Base-by-base conservation (phyloP, 2,113 vertebrate species). In the Esox niger region DNA sequence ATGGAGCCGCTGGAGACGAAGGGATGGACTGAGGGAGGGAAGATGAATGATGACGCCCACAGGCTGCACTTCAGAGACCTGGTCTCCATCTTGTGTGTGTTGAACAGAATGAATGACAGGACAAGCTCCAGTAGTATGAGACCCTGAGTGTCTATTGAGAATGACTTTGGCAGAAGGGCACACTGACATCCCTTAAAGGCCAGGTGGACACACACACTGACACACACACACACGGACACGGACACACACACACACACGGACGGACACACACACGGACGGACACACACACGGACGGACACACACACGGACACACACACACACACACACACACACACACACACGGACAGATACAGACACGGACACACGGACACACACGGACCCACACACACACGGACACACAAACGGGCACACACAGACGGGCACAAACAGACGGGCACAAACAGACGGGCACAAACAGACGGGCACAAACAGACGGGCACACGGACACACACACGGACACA, bases 91-190 rank as follows among this genome's bases (percentile, higher is more conserved):
- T 3, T 29, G 26, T 17, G 25, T 15, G 55, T 57, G 55, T 6
- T 25, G 27, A 27, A 57, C 55, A 29, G 25, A 59, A 26, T 82
- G 83, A 87, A 89, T 88, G 85, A 87, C 88, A 72, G 83, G 71
- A 62, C 87, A 88, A 87, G 85, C 87, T 90, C 87, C 84, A 77
- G 74, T 10, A 43, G 38, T 69, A 74, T 79, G 70, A 27, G 32
- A 38, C 17, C 27, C 13, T 58, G 32, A 55, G 57, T 47, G 84
- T 68, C 85, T 86, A 86, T 86, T 85, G 84, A 83, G 84, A 88
- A 46, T 27, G 85, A 90, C 87, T 88, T 85, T 86, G 87, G 86
- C 87, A 85, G 84, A 88, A 90, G 86, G 87, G 74, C 88, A 81
- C 86, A 71, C 60, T 84, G 86, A 90, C 86, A 86, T 89, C 85